Evolutionary conservation across 2,888 invertebrate species (phyloP), one percentile per base, ranked within the genome.

Genomic region (Ophion costatus): DNA sequence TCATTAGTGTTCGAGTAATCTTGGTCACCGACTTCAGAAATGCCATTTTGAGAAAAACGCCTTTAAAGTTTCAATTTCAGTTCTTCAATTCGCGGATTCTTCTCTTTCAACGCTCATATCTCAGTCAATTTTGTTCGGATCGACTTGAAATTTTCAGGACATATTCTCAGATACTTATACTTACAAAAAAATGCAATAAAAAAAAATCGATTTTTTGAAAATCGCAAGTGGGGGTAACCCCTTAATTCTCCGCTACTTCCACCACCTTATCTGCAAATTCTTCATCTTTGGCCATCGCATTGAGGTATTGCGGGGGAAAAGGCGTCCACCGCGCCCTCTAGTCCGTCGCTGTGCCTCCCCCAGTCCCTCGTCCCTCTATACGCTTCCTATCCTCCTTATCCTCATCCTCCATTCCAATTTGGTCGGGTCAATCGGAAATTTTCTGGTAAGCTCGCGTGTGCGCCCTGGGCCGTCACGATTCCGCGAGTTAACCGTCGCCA

Each of bases 391-490:
- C 73, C 67, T 80, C 70, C 63, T 64, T 66, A 59, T 75, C 76
- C 61, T 73, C 82, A 78, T 67, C 66, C 82, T 67, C 59, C 77
- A 80, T 69, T 91, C 91, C 91, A 92, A 92, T 93, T 93, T 93
- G 88, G 92, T 90, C 90, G 91, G 93, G 93, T 93, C 92, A 93
- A 93, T 93, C 92, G 92, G 91, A 92, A 93, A 92, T 93, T 93
- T 93, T 92, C 92, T 93, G 90, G 92, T 90, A 92, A 91, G 93
- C 92, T 93, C 93, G 93, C 93, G 93, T 93, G 93, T 91, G 89
- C 89, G 93, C 93, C 93, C 92, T 90, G 91, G 93, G 93, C 93
- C 91, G 93, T 93, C 93, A 93, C 93, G 93, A 93, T 92, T 92
- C 90, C 89, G 70, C 70, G 89, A 89, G 89, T 90, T 92, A 92